Evolutionary conservation across 2,888 invertebrate genomes (phyloP).

Genomic region (Drosophila ustulata): DNA sequence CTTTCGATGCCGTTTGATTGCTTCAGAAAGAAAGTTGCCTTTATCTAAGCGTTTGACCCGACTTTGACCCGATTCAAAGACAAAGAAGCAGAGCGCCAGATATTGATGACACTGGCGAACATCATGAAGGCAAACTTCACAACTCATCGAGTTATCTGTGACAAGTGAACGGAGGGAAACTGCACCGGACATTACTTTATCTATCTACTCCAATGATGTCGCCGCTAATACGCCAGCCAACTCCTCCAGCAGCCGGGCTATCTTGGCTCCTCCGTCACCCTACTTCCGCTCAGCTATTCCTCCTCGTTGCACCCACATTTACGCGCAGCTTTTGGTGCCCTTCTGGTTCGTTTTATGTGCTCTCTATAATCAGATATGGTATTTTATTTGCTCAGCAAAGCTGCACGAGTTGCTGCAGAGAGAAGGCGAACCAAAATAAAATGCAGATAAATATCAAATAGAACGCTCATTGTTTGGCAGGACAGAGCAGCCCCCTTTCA

Average conservation of each 20-base stretch:
- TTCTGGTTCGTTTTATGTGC: conserved; percentile 65
- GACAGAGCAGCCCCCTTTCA: conserved; percentile 27
- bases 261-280: conserved; percentile 24
- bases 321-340: conserved; percentile 26
- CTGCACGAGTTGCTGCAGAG: conserved; percentile 1
- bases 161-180: conserved; percentile 23
- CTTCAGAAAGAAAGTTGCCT: conserved; percentile 1
- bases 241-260: conserved; percentile 32
- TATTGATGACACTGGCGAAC: conserved; percentile 56
- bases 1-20: conserved; percentile 36
- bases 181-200: conserved; percentile 72
- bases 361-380: conserved; percentile 76
- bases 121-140: conserved; percentile 54
- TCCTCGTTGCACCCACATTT: conserved; percentile 17
- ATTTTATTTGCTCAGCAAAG: conserved; percentile 66
- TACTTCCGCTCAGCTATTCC: conserved; percentile 2
- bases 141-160: conserved; percentile 61
- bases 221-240: conserved; percentile 68
- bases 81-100: conserved; percentile 7
- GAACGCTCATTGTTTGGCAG: conserved; percentile 70
- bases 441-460: conserved; percentile 78
- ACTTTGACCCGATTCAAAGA: conserved; percentile 17
- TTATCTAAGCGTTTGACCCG: conserved; percentile 31
- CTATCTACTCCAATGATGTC: conserved; percentile 65
- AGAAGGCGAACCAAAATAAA: conserved; percentile 52